Conservation (phyloP, 2,797 vertebrate genomes). For the Macropodus opercularis region DNA sequence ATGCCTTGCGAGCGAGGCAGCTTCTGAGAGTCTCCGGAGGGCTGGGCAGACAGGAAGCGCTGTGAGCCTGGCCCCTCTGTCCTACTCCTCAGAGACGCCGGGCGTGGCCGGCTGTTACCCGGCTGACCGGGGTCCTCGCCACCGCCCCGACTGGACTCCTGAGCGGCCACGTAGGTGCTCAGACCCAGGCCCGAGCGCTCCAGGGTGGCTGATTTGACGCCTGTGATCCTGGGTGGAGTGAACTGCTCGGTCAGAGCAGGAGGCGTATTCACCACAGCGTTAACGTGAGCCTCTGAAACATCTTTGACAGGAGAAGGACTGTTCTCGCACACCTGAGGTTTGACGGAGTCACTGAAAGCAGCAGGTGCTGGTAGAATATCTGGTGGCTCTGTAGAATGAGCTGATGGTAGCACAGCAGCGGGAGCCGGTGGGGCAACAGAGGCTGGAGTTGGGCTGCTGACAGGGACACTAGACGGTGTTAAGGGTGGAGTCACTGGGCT, state of each 20-base stretch:
- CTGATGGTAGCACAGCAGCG: neutral
- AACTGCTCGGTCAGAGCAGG: slow-evolving; percentile 23
- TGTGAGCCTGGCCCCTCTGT: slow-evolving; percentile 70
- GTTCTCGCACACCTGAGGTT: neutral
- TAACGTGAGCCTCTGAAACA: neutral
- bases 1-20: slow-evolving; percentile 82
- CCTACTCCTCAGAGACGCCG: slow-evolving; percentile 78
- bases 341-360: slow-evolving; percentile 55
- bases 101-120: slow-evolving; percentile 78
- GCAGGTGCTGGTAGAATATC: slow-evolving; percentile 58
- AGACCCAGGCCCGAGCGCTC: slow-evolving; percentile 82
- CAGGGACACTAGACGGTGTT: neutral
- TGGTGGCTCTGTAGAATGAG: slow-evolving; percentile 2
- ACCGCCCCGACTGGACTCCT: neutral
- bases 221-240: slow-evolving; percentile 32
- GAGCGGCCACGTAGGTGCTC: slow-evolving; percentile 64
- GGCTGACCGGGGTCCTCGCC: slow-evolving; percentile 49
- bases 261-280: neutral
- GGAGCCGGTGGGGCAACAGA: neutral
- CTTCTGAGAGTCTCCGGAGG: slow-evolving; percentile 70
- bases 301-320: slow-evolving; percentile 13
- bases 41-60: slow-evolving; percentile 52
- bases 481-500: slow-evolving; percentile 29
- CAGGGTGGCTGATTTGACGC: slow-evolving; percentile 85
- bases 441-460: slow-evolving; percentile 4